Conservation (phyloP, 1,140 invertebrate genomes). For the Drosophila pallidifrons region DNA sequence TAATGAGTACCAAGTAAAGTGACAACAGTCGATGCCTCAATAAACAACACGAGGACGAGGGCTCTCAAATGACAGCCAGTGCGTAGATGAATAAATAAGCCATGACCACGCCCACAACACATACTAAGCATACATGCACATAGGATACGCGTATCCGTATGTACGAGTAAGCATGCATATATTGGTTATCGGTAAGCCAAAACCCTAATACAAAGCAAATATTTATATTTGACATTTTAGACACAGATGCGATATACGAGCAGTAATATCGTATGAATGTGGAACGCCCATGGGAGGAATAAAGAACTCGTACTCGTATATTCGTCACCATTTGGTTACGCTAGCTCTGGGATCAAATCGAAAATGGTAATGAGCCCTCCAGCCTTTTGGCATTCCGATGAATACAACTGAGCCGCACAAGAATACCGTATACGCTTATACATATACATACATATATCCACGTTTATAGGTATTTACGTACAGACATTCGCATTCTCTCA, state of each 20-base stretch:
- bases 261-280: neutral
- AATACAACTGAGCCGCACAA: slow-evolving; percentile 20
- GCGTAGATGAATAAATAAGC: slow-evolving; percentile 45
- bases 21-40: slow-evolving; percentile 43
- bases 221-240: slow-evolving; percentile 73
- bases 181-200: slow-evolving; percentile 61
- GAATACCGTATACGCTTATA: neutral
- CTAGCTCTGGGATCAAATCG: slow-evolving; percentile 62
- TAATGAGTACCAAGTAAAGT: slow-evolving; percentile 56
- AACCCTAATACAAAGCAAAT: slow-evolving; percentile 60
- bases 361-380: slow-evolving; percentile 57
- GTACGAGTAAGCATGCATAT: slow-evolving; percentile 10
- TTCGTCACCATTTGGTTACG: slow-evolving; percentile 53
- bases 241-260: slow-evolving; percentile 55
- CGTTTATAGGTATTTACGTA: slow-evolving; percentile 19
- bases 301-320: slow-evolving; percentile 25
- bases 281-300: slow-evolving; percentile 15
- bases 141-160: neutral
- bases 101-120: slow-evolving; percentile 38
- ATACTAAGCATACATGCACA: neutral
- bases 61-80: slow-evolving; percentile 18
- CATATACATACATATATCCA: neutral
- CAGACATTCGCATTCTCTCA: slow-evolving; percentile 12
- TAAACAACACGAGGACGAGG: slow-evolving; percentile 30
- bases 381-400: slow-evolving; percentile 17